Conservation (phyloP, 2,797 vertebrate genomes). For the Dromococcyx pavoninus region DNA sequence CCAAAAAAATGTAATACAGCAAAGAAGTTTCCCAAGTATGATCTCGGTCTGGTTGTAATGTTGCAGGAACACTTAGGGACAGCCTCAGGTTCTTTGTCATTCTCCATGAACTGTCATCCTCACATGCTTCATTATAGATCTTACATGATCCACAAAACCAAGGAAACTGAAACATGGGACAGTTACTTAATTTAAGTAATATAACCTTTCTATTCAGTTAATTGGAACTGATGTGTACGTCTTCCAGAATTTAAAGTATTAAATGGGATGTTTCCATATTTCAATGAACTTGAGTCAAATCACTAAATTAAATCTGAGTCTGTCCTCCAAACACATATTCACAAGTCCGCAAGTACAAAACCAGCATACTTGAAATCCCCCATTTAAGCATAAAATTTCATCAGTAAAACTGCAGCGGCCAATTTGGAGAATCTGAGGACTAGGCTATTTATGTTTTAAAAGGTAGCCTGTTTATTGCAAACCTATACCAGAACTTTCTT, state of each 20-base stretch:
- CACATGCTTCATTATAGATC: neutral
- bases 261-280: neutral
- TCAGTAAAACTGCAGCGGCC: neutral
- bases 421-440: neutral
- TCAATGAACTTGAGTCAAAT: neutral
- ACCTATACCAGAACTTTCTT: neutral
- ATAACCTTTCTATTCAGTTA: neutral
- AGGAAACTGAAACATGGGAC: neutral
- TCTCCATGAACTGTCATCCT: too few species aligned
- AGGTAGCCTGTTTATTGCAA: neutral
- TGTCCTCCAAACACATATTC: neutral
- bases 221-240: neutral
- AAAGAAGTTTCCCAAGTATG: neutral
- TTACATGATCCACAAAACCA: neutral
- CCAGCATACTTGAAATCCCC: neutral
- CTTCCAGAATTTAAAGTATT: neutral
- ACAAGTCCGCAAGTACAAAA: neutral
- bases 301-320: neutral
- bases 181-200: neutral
- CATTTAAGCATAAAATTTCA: neutral
- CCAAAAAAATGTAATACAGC: neutral
- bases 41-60: neutral
- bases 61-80: neutral
- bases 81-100: neutral
- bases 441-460: neutral